Evolutionary conservation across 2,888 invertebrate genomes (phyloP).

Genomic region (Pammene fasciana): DNA sequence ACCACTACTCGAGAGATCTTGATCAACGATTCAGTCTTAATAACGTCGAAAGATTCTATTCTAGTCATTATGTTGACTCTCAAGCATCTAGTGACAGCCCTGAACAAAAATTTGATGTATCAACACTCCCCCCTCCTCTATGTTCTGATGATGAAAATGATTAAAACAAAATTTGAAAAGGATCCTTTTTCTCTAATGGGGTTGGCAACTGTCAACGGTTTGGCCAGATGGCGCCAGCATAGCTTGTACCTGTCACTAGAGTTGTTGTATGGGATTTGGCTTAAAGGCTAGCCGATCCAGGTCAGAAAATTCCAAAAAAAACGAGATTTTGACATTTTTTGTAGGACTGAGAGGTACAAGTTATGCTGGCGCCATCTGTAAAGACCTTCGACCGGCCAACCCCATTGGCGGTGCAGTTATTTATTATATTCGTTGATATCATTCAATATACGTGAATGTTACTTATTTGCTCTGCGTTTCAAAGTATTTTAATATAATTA

Average conservation of each 20-base stretch:
- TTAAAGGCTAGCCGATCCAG: too few relatives aligned
- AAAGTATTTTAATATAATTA: constrained; percentile 65
- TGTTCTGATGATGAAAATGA: constrained; percentile 89
- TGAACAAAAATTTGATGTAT: constrained; percentile 89
- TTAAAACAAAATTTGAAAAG: constrained; percentile 46
- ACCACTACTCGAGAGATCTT: constrained; percentile 69
- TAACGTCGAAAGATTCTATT: constrained; percentile 78
- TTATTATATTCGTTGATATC: constrained; percentile 16
- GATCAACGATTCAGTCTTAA: constrained; percentile 79
- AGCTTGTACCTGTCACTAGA: too few relatives aligned
- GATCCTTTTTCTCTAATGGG: background rate
- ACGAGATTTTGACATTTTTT: too few relatives aligned
- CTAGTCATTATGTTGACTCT: constrained; percentile 82
- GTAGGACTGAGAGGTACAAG: too few relatives aligned
- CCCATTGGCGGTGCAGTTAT: too few relatives aligned
- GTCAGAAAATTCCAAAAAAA: too few relatives aligned
- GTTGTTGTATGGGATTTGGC: too few relatives aligned
- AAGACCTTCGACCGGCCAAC: too few relatives aligned
- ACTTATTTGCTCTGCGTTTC: constrained; percentile 58
- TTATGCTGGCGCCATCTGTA: too few relatives aligned
- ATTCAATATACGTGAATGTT: constrained; percentile 53
- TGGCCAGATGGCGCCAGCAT: too few relatives aligned
- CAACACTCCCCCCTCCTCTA: constrained; percentile 90
- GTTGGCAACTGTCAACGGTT: too few relatives aligned
- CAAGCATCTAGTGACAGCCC: constrained; percentile 86